Percentiles rank a stretch among this genome's conserved stretches.
phyloP scores from a whole-genome alignment of 92 coral and sea anemone genomes.

The Porites lobata region DNA sequence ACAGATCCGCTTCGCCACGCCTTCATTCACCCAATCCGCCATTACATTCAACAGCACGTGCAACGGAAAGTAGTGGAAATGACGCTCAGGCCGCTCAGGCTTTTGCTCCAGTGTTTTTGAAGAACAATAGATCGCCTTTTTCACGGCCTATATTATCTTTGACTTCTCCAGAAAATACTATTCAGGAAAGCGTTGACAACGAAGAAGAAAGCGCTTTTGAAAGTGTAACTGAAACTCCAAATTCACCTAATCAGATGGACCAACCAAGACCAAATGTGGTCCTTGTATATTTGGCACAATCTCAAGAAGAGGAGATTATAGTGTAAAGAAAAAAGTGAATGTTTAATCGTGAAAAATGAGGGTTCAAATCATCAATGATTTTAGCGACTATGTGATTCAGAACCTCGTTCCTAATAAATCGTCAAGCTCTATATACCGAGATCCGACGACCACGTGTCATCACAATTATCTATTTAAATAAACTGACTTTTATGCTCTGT shows the following conservation, averaged over 20 bases:
- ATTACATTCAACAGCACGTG: constrained; percentile 1
- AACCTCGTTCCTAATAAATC: too few species aligned
- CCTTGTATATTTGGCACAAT: constrained; percentile 40
- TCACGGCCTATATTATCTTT: constrained; percentile 21
- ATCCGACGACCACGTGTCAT: too few species aligned
- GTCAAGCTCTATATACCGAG: too few species aligned
- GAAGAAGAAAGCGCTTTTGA: neutral
- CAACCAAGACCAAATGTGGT: constrained; percentile 25
- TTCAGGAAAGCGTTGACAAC: constrained; percentile 31
- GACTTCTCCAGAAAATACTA: constrained; percentile 25
- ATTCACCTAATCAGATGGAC: neutral
- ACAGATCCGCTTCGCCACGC: constrained; percentile 17
- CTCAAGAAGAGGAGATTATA: constrained; percentile 37
- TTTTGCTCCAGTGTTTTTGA: neutral
- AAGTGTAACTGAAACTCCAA: neutral
- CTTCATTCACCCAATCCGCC: constrained; percentile 18
- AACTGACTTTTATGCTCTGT: too few species aligned
- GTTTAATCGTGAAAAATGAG: neutral
- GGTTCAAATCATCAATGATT: too few species aligned
- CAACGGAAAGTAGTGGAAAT: neutral
- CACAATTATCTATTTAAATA: too few species aligned
- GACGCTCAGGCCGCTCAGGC: neutral
- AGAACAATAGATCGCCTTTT: constrained; percentile 16
- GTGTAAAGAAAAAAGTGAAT: constrained; percentile 3
- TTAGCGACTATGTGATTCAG: too few species aligned